Evolutionary conservation across 2,888 invertebrate species (phyloP).

Genomic region (Drosophila fungiperda): DNA sequence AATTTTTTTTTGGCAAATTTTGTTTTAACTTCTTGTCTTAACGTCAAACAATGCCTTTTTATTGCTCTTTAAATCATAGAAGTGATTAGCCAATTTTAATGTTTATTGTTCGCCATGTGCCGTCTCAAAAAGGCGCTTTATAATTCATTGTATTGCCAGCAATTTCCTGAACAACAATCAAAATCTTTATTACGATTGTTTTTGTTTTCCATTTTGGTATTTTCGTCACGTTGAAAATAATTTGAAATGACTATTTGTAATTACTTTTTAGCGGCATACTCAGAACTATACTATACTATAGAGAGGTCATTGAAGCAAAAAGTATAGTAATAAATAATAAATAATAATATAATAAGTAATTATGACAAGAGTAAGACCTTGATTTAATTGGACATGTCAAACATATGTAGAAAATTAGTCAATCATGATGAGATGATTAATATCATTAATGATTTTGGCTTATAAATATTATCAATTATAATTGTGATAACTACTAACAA

Average conservation of each 20-base stretch:
- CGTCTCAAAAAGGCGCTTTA: constrained; percentile 2
- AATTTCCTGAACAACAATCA: constrained; percentile 15
- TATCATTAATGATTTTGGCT: neutral
- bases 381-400: neutral
- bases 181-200: constrained; percentile 14
- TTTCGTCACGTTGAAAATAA: neutral
- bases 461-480: constrained; percentile 13
- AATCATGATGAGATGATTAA: neutral
- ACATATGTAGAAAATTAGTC: neutral
- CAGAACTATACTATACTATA: neutral
- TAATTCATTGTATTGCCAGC: constrained; percentile 24
- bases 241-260: neutral
- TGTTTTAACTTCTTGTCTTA: constrained; percentile 50
- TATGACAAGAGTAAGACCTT: neutral
- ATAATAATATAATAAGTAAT: neutral
- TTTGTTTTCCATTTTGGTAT: neutral
- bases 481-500: constrained; percentile 12
- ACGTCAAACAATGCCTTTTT: constrained; percentile 33
- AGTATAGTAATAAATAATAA: neutral
- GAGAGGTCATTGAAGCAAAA: neutral
- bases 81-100: constrained; percentile 60
- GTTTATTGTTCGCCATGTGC: constrained; percentile 46
- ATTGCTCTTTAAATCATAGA: constrained; percentile 47
- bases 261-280: neutral
- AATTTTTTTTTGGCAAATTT: constrained; percentile 9